phyloP scores from a whole-genome alignment of 2,888 invertebrate species.

The Branchellion lobata region DNA sequence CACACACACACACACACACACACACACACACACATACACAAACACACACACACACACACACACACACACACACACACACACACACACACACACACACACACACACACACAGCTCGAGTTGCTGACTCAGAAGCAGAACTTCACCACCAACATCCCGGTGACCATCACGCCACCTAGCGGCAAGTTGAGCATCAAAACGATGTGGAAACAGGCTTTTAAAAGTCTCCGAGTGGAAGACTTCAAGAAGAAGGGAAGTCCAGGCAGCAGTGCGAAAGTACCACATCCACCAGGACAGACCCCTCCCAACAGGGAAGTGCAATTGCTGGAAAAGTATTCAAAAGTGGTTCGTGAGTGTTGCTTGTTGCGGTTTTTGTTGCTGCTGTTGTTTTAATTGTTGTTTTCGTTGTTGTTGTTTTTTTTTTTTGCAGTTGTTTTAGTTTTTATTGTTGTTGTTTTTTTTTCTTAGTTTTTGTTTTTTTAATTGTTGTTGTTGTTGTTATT shows the following conservation, averaged over 20 bases:
- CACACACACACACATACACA: too few species aligned
- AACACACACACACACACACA: too few species aligned
- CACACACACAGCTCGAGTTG: conserved; percentile 36
- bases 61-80: too few species aligned
- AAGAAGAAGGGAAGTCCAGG: not conserved
- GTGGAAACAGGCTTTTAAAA: conserved; percentile 43
- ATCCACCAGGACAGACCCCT: not conserved
- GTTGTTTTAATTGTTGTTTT: too few species aligned
- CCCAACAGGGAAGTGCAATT: conserved; percentile 21
- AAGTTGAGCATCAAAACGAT: conserved; percentile 36
- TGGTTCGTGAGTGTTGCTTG: conserved; percentile 5
- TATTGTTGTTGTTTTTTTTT: too few species aligned
- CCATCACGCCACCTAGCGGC: not conserved
- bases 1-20: too few species aligned
- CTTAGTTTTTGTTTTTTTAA: too few species aligned
- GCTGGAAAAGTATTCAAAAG: conserved; percentile 38
- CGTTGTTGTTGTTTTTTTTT: too few species aligned
- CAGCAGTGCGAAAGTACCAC: not conserved
- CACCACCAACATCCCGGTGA: conserved; percentile 30
- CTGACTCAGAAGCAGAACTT: conserved; percentile 39
- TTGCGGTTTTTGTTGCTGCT: too few species aligned
- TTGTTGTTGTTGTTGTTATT: too few species aligned
- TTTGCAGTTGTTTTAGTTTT: too few species aligned
- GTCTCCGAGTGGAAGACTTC: conserved; percentile 22
- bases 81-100: too few species aligned